phyloP scores from a whole-genome alignment of 2,113 vertebrate species.

The Brachyistius frenatus region DNA sequence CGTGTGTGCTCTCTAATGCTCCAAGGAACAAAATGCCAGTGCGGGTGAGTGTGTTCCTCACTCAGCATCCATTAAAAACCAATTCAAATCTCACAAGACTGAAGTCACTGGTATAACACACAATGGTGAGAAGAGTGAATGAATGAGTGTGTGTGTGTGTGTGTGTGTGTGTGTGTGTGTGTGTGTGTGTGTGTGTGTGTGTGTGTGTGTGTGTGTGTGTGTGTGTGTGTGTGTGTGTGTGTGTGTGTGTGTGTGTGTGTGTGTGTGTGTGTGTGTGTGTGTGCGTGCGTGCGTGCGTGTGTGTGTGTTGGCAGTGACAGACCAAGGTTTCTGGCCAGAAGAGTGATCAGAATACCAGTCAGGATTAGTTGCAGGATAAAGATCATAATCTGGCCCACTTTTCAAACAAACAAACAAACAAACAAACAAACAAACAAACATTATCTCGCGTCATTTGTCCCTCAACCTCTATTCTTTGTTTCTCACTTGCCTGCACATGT shows the following conservation, averaged over 20 bases:
- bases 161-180: slow-evolving; percentile 16
- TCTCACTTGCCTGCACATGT: neutral
- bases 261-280: slow-evolving; percentile 4
- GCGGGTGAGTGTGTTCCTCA: slow-evolving; percentile 4
- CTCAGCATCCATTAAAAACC: slow-evolving; percentile 35
- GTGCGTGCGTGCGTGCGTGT: too few relatives aligned
- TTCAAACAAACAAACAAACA: slow-evolving; percentile 46
- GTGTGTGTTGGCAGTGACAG: slow-evolving; percentile 29
- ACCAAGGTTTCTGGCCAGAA: slow-evolving; percentile 44
- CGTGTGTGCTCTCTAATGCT: slow-evolving; percentile 21
- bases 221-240: neutral
- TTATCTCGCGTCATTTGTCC: neutral
- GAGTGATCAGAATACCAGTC: slow-evolving; percentile 75
- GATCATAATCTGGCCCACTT: slow-evolving; percentile 59
- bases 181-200: neutral
- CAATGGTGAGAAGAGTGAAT: slow-evolving; percentile 5
- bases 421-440: slow-evolving; percentile 56
- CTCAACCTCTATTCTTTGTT: slow-evolving; percentile 21
- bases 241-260: neutral
- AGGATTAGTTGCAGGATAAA: slow-evolving; percentile 67
- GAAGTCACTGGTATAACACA: slow-evolving; percentile 30
- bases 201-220: slow-evolving; percentile 3
- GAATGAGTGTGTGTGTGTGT: slow-evolving; percentile 19
- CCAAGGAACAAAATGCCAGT: slow-evolving; percentile 17
- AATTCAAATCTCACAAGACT: slow-evolving; percentile 24